These are phyloP conservation scores for Pristis pectinata DNA, from an alignment of 2,797 vertebrate genomes.

Conservation along the genomic window DNA sequence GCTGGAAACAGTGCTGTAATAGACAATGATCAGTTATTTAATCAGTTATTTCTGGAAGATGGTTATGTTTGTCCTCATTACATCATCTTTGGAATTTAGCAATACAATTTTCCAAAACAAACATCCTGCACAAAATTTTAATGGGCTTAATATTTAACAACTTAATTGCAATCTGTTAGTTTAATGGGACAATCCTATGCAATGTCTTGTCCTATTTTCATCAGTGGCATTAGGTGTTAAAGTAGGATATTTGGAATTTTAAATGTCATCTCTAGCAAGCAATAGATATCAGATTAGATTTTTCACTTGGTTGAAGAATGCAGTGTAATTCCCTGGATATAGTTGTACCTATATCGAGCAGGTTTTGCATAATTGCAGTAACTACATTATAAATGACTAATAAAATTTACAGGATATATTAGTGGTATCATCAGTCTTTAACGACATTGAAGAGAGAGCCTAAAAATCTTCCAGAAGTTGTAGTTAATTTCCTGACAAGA, in stretches of 20 bases:
- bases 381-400: slow-evolving; percentile 2
- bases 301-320: neutral
- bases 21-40: neutral
- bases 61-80: neutral
- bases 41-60: slow-evolving; percentile 30
- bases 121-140: neutral
- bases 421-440: slow-evolving; percentile 16
- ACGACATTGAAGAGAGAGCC: neutral
- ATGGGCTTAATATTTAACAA: neutral
- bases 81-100: slow-evolving; percentile 28
- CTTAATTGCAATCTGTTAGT: neutral
- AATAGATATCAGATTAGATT: slow-evolving; percentile 11
- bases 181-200: too few relatives aligned
- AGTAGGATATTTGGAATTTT: slow-evolving; percentile 16
- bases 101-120: slow-evolving; percentile 7
- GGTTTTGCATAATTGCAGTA: neutral
- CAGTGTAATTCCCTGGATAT: neutral
- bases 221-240: neutral
- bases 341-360: neutral
- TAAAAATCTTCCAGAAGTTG: slow-evolving; percentile 1
- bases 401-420: slow-evolving; percentile 1
- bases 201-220: neutral
- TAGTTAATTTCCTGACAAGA: neutral
- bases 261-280: slow-evolving; percentile 9
- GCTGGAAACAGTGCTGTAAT: neutral